Conservation (phyloP, 2,797 vertebrate genomes). For the Tragopan temminckii region DNA sequence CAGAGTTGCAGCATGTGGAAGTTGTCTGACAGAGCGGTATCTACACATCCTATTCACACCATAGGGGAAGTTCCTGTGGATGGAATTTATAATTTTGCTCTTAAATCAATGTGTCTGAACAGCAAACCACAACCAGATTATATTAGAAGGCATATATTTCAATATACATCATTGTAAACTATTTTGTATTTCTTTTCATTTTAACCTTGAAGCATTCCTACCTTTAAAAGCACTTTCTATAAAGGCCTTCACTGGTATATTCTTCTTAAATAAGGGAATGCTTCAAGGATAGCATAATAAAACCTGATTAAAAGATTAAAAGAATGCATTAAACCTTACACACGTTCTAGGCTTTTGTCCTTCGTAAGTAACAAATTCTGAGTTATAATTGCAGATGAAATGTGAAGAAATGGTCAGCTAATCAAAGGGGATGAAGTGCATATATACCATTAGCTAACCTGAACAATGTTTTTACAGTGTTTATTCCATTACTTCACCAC, state of each 20-base stretch:
- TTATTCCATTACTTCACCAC: not conserved
- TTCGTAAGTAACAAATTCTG: not conserved
- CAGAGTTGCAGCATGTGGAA: accelerated
- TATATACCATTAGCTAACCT: not conserved
- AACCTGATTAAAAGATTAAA: not conserved
- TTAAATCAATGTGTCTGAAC: not conserved
- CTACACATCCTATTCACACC: accelerated
- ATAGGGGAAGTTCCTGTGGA: not conserved
- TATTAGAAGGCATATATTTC: not conserved
- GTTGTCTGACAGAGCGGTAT: not conserved
- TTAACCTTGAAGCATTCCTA: not conserved
- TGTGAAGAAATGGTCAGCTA: not conserved
- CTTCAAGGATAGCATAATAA: not conserved
- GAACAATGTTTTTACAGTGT: accelerated
- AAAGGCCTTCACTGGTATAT: not conserved
- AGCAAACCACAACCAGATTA: not conserved
- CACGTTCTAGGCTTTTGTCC: accelerated
- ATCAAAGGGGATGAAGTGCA: not conserved
- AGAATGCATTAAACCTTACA: not conserved
- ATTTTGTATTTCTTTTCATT: not conserved
- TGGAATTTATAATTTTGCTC: not conserved
- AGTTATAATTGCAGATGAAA: not conserved
- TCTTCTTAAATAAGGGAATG: not conserved
- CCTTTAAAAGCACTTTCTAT: not conserved
- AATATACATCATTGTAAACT: not conserved